Percentiles rank a stretch among this genome's conserved stretches.
These are phyloP conservation scores for Lophura nycthemera DNA, from an alignment of 2,113 vertebrate species.

Conservation along the genomic window DNA sequence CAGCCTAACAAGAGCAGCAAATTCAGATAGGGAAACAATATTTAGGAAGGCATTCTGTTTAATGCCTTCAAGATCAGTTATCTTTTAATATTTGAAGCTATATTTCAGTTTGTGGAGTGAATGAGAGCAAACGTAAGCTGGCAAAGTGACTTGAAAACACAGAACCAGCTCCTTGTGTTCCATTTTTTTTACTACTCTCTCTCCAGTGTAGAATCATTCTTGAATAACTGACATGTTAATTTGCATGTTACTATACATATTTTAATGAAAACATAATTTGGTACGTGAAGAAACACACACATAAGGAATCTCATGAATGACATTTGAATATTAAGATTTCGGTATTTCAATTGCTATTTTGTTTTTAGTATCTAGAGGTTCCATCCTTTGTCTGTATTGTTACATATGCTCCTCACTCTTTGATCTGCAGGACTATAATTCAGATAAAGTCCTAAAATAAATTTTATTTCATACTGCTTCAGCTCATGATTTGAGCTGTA, in stretches of 20 bases:
- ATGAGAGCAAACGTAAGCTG: neutral
- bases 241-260: neutral
- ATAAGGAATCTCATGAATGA: neutral
- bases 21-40: neutral
- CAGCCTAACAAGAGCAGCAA: neutral
- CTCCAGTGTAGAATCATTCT: neutral
- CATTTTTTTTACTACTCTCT: neutral
- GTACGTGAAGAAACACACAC: neutral
- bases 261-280: neutral
- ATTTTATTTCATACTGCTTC: neutral
- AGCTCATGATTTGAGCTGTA: neutral
- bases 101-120: neutral
- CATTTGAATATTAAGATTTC: neutral
- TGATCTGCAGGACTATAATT: neutral
- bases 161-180: neutral
- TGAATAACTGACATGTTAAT: neutral
- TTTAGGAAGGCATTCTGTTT: neutral
- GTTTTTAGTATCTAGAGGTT: neutral
- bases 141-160: neutral
- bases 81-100: neutral
- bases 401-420: neutral
- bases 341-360: neutral
- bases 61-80: neutral
- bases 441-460: neutral
- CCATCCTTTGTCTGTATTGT: neutral